Base-by-base conservation (phyloP, 2,113 vertebrate species). In the Athene cunicularia region DNA sequence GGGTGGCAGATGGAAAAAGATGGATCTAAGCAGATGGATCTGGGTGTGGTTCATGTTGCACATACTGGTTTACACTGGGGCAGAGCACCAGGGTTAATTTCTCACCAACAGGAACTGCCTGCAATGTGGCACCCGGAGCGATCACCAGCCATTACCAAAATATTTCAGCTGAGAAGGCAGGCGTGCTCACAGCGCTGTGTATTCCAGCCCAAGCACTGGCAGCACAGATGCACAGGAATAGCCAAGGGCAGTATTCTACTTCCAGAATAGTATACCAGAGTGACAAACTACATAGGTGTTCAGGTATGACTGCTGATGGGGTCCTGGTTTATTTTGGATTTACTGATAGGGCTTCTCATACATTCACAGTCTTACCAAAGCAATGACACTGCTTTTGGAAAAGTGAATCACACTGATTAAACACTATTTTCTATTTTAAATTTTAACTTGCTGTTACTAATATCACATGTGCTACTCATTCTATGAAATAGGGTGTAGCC, bases 201-300 rank as follows among this genome's bases (percentile, higher is more conserved):
- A 8, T 41, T 41, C 43, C 2, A 2, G 49, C 1, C 0, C 0
- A 0, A 58, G 53, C 53, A 23, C 22, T 2, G 28, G 32, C 56
- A 41, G 37, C 0, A 8, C 47, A 52, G 33, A 41, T 70, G 63
- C 68, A 43, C 20, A 20, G 66, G 23, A 52, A 35, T 3, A 41
- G 50, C 39, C 75, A 64, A 37, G 53, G 28, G 41, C 45, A 60
- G 37, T 2, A 6, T 70, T 86, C 68, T 28, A 19, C 77, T 49
- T 62, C 26, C 55, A 73, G 55, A 80, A 23, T 1, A 82, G 50
- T 14, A 52, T 6, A 19, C 8, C 20, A 58, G 55, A 23, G 47
- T 53, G 55, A 74, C 18, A 70, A 90, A 83, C 12, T 58, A 17
- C 0, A 1, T 9, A 10, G 64, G 0, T 20, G 24, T 41, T 66